Evolutionary conservation across 2,797 vertebrate species (phyloP).

Genomic region (Lophotriccus pileatus): DNA sequence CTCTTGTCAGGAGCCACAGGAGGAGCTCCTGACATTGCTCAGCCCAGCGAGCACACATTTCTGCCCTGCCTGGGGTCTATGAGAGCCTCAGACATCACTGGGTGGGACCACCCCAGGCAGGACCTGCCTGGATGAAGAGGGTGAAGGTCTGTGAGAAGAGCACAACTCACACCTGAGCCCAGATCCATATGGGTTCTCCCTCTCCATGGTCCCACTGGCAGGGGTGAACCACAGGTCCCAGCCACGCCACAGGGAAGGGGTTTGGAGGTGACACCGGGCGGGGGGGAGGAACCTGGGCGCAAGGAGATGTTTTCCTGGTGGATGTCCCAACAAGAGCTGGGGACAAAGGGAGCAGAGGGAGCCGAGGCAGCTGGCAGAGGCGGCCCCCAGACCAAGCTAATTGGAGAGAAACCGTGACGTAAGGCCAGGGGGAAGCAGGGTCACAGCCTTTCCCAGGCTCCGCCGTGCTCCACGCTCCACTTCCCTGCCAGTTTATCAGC

Average conservation of each 20-base stretch:
- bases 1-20: fast-evolving
- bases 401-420: not conserved
- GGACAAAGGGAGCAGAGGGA: not conserved
- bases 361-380: not conserved
- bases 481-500: slow-evolving; percentile 47
- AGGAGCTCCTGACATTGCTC: not conserved
- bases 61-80: not conserved
- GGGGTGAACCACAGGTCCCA: fast-evolving
- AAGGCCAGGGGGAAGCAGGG: not conserved
- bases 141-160: not conserved
- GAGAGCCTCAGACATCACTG: not conserved
- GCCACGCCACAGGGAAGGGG: fast-evolving
- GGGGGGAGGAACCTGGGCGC: not conserved
- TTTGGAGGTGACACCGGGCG: not conserved
- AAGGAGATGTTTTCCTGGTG: not conserved
- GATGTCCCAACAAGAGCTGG: not conserved
- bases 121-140: not conserved
- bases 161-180: not conserved
- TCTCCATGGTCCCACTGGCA: not conserved
- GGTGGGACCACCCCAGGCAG: too few species aligned
- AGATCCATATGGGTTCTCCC: fast-evolving
- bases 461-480: not conserved
- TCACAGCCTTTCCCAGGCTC: slow-evolving; percentile 68
- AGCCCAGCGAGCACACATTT: not conserved
- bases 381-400: not conserved